These are phyloP conservation scores for Sus cebifrons DNA, from an alignment of 2,797 vertebrate genomes.

Conservation along the genomic window DNA sequence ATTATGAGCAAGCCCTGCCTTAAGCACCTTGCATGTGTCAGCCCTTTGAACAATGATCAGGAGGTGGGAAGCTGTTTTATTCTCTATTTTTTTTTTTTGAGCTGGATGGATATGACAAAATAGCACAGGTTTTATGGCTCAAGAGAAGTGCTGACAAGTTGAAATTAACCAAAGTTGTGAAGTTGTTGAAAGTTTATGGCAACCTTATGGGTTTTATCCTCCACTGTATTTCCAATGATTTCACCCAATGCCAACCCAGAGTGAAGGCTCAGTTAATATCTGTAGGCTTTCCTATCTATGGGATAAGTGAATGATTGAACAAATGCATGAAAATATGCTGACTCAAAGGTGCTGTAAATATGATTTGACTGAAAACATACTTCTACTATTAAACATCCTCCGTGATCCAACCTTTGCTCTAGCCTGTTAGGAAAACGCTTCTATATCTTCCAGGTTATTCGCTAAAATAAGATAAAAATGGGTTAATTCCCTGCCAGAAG, in stretches of 20 bases:
- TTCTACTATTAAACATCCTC: neutral
- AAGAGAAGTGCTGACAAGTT: constrained; percentile 14
- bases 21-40: neutral
- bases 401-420: neutral
- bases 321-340: neutral
- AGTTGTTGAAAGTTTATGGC: neutral
- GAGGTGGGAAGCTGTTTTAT: neutral
- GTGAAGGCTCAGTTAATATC: neutral
- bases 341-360: neutral
- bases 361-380: neutral
- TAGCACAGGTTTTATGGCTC: constrained; percentile 7
- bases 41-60: neutral
- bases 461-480: neutral
- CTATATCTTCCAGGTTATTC: neutral
- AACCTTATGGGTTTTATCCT: neutral
- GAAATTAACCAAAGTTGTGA: constrained; percentile 20
- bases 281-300: neutral
- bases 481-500: neutral
- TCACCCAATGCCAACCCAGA: too few species aligned
- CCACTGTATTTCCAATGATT: neutral
- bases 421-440: accelerated
- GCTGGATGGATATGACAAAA: neutral
- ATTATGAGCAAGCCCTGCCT: neutral
- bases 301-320: neutral
- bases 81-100: neutral